Percentiles rank a stretch among this genome's conserved stretches.
These are phyloP conservation scores for Alexandromys fortis DNA, from an alignment of 2,113 vertebrate genomes.

Conservation along the genomic window DNA sequence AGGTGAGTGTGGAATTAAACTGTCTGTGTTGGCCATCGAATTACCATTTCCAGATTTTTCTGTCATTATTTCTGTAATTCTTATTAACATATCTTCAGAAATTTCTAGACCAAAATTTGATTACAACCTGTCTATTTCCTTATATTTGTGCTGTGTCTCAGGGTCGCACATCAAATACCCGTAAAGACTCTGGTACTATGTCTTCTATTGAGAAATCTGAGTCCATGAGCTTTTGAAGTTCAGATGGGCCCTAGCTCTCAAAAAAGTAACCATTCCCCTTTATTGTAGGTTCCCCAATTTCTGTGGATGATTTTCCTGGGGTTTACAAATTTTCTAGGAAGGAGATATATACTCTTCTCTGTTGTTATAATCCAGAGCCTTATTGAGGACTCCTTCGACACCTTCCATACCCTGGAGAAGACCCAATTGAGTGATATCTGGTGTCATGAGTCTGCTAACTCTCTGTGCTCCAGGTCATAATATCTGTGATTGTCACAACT, in stretches of 20 bases:
- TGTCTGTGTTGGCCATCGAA: background rate
- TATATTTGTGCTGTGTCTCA: background rate
- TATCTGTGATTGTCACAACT: background rate
- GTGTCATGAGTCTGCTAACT: background rate
- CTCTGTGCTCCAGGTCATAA: no score
- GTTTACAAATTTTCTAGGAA: background rate
- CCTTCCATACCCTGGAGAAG: background rate
- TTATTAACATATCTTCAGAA: background rate
- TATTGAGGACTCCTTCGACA: background rate
- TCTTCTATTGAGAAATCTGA: background rate
- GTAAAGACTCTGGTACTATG: no score
- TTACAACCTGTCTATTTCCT: background rate
- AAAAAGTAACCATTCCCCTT: background rate
- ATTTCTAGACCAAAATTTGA: background rate
- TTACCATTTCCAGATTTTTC: background rate
- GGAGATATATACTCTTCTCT: background rate
- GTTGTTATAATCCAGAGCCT: background rate
- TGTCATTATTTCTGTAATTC: background rate
- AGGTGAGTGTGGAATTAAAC: background rate
- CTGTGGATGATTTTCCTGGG: background rate
- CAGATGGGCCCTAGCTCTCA: background rate
- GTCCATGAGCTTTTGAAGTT: background rate
- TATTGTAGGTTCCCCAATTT: background rate
- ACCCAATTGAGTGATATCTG: background rate
- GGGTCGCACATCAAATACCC: background rate